phyloP scores from a whole-genome alignment of 2,797 vertebrate species.

The Coendou prehensilis region DNA sequence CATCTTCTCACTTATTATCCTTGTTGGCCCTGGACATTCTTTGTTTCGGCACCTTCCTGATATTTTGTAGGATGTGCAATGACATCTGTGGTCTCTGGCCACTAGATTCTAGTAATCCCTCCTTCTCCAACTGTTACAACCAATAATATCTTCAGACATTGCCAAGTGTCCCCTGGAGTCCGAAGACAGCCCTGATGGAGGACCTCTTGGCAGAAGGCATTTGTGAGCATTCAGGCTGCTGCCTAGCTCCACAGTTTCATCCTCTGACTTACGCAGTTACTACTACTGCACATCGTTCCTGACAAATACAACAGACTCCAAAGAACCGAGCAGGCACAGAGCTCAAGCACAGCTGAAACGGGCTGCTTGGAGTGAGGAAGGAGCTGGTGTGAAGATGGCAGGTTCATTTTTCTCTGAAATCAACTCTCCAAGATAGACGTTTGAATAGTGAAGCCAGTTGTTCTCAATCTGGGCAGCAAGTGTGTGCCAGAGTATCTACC shows the following conservation, averaged over 20 bases:
- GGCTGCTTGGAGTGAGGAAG: background rate
- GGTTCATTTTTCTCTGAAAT: conserved; percentile 9
- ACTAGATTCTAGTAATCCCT: background rate
- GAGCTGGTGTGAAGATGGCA: background rate
- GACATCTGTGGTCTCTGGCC: background rate
- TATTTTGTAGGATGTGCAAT: too few species aligned
- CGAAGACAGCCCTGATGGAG: background rate
- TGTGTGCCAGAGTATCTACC: too few species aligned
- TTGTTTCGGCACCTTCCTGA: accelerated
- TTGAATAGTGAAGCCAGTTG: background rate
- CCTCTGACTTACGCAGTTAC: background rate
- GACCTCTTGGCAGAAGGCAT: background rate
- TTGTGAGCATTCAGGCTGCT: background rate
- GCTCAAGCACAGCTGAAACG: background rate
- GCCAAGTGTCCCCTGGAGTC: too few species aligned
- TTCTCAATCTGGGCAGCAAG: background rate
- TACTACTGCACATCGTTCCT: background rate
- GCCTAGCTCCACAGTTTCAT: background rate
- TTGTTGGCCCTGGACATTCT: background rate
- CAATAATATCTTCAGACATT: background rate
- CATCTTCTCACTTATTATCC: background rate
- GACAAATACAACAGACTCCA: background rate
- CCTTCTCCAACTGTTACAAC: background rate
- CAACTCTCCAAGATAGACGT: background rate
- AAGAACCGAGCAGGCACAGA: background rate